phyloP scores from a whole-genome alignment of 2,113 vertebrate species.

The Lepisosteus osseus region DNA sequence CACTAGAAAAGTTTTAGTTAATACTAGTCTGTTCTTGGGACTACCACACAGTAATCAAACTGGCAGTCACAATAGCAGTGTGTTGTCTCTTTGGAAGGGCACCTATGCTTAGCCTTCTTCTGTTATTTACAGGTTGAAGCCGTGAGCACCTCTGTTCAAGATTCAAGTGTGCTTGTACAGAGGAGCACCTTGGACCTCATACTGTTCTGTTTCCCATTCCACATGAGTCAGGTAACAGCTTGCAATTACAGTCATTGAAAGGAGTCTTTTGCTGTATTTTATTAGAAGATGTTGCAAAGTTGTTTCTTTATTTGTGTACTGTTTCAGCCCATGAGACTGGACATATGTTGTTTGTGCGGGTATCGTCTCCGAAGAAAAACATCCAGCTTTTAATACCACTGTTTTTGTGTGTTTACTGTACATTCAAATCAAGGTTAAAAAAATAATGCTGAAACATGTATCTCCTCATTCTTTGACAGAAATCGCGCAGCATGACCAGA shows the following conservation, averaged over 20 bases:
- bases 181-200: constrained; percentile 96
- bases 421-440: too few relatives aligned
- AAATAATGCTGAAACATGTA: too few relatives aligned
- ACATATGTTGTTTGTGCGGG: too few relatives aligned
- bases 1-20: too few relatives aligned
- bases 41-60: not conserved
- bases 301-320: too few relatives aligned
- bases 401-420: too few relatives aligned
- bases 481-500: too few relatives aligned
- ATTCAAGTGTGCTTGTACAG: constrained; percentile 95
- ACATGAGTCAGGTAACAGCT: constrained; percentile 90
- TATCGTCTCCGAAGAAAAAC: too few relatives aligned
- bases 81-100: not conserved
- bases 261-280: not conserved
- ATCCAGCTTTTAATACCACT: too few relatives aligned
- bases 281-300: not conserved
- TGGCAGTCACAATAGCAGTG: not conserved
- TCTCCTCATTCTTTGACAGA: too few relatives aligned
- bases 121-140: constrained; percentile 85
- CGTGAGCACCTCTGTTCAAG: constrained; percentile 94
- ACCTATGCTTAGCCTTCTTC: not conserved
- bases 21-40: too few relatives aligned
- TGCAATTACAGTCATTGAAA: not conserved
- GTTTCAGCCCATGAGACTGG: too few relatives aligned
- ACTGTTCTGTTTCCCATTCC: constrained; percentile 97